phyloP scores from a whole-genome alignment of 2,113 vertebrate species.

The Paedocypris sp. region DNA sequence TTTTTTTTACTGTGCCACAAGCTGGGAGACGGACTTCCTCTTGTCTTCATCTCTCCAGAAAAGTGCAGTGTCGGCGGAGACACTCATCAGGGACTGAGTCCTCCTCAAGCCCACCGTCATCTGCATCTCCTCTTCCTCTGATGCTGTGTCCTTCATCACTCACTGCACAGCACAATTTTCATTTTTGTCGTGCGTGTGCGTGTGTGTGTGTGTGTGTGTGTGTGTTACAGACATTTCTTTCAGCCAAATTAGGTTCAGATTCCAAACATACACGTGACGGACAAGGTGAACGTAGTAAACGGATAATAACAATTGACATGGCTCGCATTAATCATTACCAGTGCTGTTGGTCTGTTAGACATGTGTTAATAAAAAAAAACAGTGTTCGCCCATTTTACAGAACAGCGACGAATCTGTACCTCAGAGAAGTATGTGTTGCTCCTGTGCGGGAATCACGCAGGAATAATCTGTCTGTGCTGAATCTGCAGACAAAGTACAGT shows the following conservation, averaged over 20 bases:
- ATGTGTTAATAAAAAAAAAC: background rate
- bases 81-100: slow-evolving; percentile 49
- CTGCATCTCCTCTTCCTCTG: slow-evolving; percentile 47
- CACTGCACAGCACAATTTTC: background rate
- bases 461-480: background rate
- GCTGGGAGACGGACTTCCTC: slow-evolving; percentile 62
- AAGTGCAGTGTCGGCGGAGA: slow-evolving; percentile 25
- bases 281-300: too few relatives aligned
- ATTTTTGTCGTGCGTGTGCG: too few relatives aligned
- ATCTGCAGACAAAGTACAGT: slow-evolving; percentile 54
- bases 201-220: background rate
- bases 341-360: background rate
- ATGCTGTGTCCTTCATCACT: background rate
- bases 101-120: slow-evolving; percentile 46
- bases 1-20: slow-evolving; percentile 58
- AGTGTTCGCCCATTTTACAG: too few relatives aligned
- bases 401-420: slow-evolving; percentile 31
- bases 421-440: slow-evolving; percentile 9
- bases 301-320: background rate
- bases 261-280: too few relatives aligned
- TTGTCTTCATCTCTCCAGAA: slow-evolving; percentile 41
- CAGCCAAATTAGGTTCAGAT: too few relatives aligned
- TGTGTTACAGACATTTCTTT: too few relatives aligned
- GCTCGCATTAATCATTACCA: slow-evolving; percentile 8
- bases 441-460: slow-evolving; percentile 48